Conservation (phyloP, 2,888 invertebrate species). For the Oscheius myriophilus region DNA sequence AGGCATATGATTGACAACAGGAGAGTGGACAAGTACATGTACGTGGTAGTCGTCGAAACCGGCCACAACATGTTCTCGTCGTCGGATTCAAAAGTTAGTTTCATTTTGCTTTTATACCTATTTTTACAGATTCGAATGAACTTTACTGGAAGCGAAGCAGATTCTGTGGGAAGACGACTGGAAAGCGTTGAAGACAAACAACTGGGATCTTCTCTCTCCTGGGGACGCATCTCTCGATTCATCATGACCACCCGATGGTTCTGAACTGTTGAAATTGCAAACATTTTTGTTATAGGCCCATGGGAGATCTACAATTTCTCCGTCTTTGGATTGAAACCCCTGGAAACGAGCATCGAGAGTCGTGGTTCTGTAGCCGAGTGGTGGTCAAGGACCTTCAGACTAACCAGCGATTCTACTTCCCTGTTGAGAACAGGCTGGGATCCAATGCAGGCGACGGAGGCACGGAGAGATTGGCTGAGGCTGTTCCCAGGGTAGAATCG, state of each 20-base stretch:
- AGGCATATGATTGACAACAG: conserved; percentile 49
- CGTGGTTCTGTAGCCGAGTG: conserved; percentile 55
- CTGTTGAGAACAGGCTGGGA: conserved; percentile 58
- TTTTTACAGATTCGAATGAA: conserved; percentile 46
- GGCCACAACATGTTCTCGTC: conserved; percentile 55
- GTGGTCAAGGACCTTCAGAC: conserved; percentile 51
- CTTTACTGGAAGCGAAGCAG: conserved; percentile 44
- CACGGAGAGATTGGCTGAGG: conserved; percentile 42
- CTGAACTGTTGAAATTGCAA: neutral
- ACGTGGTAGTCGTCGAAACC: conserved; percentile 53
- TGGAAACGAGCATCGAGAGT: conserved; percentile 51
- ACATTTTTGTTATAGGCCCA: conserved; percentile 31
- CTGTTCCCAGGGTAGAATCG: conserved; percentile 24
- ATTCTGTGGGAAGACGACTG: conserved; percentile 45
- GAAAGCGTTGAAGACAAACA: conserved; percentile 31
- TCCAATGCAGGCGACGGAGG: conserved; percentile 57
- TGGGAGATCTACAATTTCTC: conserved; percentile 49
- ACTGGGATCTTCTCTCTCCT: conserved; percentile 43
- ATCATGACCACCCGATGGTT: conserved; percentile 54
- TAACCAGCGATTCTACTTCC: conserved; percentile 47
- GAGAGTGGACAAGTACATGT: conserved; percentile 53
- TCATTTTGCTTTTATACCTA: neutral
- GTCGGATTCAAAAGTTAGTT: conserved; percentile 44
- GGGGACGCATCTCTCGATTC: conserved; percentile 54
- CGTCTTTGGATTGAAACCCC: conserved; percentile 53